phyloP scores from a whole-genome alignment of 2,797 vertebrate genomes.

The Orestias chungarensis region DNA sequence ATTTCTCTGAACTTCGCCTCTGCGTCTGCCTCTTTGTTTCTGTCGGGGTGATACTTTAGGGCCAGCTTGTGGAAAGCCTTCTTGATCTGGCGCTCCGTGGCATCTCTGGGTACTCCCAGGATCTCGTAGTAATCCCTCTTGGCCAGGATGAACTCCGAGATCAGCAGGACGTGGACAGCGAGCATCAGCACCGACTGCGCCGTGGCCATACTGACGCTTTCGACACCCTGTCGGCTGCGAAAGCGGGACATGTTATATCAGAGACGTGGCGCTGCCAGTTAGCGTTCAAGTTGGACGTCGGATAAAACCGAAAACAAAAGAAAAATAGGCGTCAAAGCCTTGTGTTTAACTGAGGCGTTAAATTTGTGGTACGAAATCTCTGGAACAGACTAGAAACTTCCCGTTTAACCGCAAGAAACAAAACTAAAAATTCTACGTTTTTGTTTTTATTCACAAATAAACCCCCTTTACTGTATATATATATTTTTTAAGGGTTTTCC shows the following conservation, averaged over 20 bases:
- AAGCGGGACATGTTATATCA: slow-evolving; percentile 42
- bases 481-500: background rate
- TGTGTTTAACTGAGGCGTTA: background rate
- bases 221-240: slow-evolving; percentile 44
- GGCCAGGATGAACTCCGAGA: slow-evolving; percentile 93
- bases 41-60: slow-evolving; percentile 95
- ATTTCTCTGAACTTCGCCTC: slow-evolving; percentile 95
- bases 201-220: slow-evolving; percentile 84
- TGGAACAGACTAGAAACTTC: background rate
- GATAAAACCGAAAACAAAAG: no score
- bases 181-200: slow-evolving; percentile 86
- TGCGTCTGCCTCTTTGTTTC: slow-evolving; percentile 92
- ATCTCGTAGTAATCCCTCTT: slow-evolving; percentile 93
- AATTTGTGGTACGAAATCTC: background rate
- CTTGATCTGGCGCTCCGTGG: slow-evolving; percentile 94
- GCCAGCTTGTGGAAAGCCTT: slow-evolving; percentile 96
- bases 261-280: background rate
- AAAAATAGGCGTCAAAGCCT: background rate
- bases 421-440: background rate
- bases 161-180: slow-evolving; percentile 91
- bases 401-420: background rate
- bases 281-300: background rate
- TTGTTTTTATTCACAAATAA: background rate
- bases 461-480: background rate
- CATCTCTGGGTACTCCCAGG: slow-evolving; percentile 90